Evolutionary conservation across 1,140 invertebrate species (phyloP).

Genomic region (Drosophila pectinifera): DNA sequence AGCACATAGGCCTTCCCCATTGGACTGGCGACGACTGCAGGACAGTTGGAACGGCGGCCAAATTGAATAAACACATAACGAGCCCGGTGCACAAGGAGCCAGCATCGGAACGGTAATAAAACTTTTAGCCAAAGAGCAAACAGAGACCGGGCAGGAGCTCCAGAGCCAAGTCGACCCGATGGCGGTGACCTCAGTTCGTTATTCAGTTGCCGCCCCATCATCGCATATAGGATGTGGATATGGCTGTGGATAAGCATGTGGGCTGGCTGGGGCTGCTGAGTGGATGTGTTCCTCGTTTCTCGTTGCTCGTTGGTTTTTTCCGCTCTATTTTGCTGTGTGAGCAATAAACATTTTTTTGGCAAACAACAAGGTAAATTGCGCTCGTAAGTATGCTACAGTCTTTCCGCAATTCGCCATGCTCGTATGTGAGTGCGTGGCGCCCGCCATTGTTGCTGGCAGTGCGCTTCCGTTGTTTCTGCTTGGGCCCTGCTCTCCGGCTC

Average conservation of each 20-base stretch:
- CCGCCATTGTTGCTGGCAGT: constrained; percentile 33
- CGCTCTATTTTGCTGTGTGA: constrained; percentile 52
- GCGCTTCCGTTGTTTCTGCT: constrained; percentile 57
- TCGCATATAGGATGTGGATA: constrained; percentile 19
- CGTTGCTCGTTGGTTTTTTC: constrained; percentile 14
- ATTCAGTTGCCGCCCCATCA: constrained; percentile 34
- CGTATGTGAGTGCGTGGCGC: constrained; percentile 9
- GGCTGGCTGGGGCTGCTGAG: constrained; percentile 19
- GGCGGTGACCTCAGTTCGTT: constrained; percentile 73
- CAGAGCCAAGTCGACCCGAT: constrained; percentile 24
- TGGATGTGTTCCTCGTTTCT: constrained; percentile 21
- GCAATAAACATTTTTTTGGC: constrained; percentile 72
- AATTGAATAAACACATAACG: constrained; percentile 83
- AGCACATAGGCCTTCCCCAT: constrained; percentile 42
- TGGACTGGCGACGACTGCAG: constrained; percentile 12
- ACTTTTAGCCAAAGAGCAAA: constrained; percentile 71
- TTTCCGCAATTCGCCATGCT: constrained; percentile 32
- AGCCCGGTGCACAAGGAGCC: constrained; percentile 58
- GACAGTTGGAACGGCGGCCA: constrained; percentile 37
- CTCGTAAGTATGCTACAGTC: constrained; percentile 76
- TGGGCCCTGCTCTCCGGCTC: constrained; percentile 1
- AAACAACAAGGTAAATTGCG: constrained; percentile 66
- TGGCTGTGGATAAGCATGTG: constrained; percentile 13
- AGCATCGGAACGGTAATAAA: constrained; percentile 76
- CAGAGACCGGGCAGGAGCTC: constrained; percentile 28